Evolutionary conservation across 2,888 invertebrate species (phyloP).

Genomic region (Eurois occulta): DNA sequence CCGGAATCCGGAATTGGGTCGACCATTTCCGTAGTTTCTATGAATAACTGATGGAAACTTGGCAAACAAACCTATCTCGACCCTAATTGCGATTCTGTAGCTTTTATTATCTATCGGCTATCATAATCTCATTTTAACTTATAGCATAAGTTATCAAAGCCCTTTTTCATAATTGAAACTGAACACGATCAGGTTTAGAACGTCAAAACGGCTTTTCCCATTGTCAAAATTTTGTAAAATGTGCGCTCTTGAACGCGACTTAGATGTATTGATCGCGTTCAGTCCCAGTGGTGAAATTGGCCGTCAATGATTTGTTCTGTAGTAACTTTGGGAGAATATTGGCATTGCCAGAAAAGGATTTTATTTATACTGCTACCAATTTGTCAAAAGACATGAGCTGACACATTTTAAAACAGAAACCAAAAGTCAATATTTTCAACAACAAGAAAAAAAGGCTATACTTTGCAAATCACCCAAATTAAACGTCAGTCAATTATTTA

Average conservation of each 20-base stretch:
- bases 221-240: background rate
- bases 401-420: constrained; percentile 4
- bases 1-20: too few relatives aligned
- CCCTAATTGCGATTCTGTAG: background rate
- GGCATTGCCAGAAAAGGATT: background rate
- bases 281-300: background rate
- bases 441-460: background rate
- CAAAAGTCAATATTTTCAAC: background rate
- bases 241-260: background rate
- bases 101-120: background rate
- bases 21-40: background rate
- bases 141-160: background rate
- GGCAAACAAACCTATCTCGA: background rate
- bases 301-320: background rate
- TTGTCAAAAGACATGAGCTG: background rate
- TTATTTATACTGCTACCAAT: background rate
- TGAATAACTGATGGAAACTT: background rate
- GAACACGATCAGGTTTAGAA: background rate
- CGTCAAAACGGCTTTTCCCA: too few relatives aligned
- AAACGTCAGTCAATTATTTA: constrained; percentile 6
- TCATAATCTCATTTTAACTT: background rate
- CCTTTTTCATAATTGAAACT: background rate
- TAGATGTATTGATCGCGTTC: background rate
- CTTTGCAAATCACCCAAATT: constrained; percentile 4
- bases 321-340: background rate